These are phyloP conservation scores for Danio choprae DNA, from an alignment of 2,797 vertebrate genomes.

Conservation along the genomic window DNA sequence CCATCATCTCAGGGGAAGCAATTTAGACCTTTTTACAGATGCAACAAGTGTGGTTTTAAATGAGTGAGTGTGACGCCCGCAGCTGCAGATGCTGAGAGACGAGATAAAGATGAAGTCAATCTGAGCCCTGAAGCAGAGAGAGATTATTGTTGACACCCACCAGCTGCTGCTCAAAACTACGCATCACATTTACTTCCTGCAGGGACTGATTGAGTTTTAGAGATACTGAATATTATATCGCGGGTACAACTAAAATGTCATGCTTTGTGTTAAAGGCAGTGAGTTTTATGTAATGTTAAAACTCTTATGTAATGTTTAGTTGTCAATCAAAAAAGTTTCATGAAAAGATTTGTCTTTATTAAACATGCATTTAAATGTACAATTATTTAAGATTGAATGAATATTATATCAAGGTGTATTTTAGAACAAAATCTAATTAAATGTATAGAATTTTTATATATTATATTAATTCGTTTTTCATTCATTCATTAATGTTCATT, in stretches of 20 bases:
- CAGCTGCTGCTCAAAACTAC: background rate
- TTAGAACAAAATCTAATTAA: too few relatives aligned
- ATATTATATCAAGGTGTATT: too few relatives aligned
- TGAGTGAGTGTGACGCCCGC: constrained; percentile 28
- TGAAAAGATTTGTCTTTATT: too few relatives aligned
- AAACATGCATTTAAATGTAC: too few relatives aligned
- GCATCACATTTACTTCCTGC: background rate
- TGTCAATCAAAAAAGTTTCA: background rate
- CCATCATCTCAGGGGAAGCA: constrained; percentile 48
- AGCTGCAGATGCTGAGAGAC: constrained; percentile 33
- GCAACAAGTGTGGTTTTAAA: constrained; percentile 56
- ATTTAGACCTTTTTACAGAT: constrained; percentile 43
- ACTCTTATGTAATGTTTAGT: background rate
- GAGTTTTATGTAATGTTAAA: background rate
- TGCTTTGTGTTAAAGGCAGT: background rate
- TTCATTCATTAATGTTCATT: too few relatives aligned
- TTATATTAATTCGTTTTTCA: too few relatives aligned
- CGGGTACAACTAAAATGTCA: background rate
- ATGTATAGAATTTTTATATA: too few relatives aligned
- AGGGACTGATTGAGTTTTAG: background rate
- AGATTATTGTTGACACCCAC: background rate
- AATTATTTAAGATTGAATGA: too few relatives aligned
- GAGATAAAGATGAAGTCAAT: background rate
- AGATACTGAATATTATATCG: background rate
- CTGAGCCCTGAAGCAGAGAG: background rate